These are phyloP conservation scores for Omphaloscelis lunosa DNA, from an alignment of 2,888 invertebrate species.

Conservation along the genomic window DNA sequence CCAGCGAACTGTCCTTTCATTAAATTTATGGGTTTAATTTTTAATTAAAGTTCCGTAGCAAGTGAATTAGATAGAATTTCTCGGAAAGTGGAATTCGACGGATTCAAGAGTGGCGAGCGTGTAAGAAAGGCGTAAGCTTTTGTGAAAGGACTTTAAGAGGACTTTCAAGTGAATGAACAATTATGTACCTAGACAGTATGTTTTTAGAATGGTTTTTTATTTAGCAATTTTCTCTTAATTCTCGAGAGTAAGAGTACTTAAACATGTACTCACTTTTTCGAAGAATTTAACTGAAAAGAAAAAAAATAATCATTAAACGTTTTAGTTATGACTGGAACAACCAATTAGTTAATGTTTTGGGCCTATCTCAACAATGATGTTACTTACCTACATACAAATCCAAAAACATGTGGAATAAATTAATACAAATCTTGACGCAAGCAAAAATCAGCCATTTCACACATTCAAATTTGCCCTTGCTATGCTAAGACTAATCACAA, in stretches of 20 bases:
- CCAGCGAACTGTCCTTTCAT: constrained; percentile 45
- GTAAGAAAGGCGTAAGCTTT: constrained; percentile 19
- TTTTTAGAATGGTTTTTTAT: constrained; percentile 8
- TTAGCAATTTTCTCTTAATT: not conserved
- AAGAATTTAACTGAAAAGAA: not conserved
- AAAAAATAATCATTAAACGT: not conserved
- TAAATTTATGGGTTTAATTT: constrained; percentile 61
- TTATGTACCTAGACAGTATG: constrained; percentile 21
- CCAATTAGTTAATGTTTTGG: too few species aligned
- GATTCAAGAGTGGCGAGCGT: constrained; percentile 24
- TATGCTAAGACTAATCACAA: not conserved
- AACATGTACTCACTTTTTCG: not conserved
- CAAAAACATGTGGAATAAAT: too few species aligned
- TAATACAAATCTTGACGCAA: not conserved
- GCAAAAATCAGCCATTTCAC: not conserved
- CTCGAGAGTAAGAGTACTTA: not conserved
- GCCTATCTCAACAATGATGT: too few species aligned
- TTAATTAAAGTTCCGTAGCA: constrained; percentile 59
- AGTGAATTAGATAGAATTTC: constrained; percentile 54
- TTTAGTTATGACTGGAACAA: too few species aligned
- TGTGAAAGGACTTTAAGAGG: constrained; percentile 27
- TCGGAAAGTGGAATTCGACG: constrained; percentile 49
- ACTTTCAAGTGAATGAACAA: constrained; percentile 24
- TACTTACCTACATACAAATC: too few species aligned
- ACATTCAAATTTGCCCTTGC: not conserved